These are phyloP conservation scores for Tetragonisca angustula DNA, from an alignment of 2,888 invertebrate genomes.

Conservation along the genomic window DNA sequence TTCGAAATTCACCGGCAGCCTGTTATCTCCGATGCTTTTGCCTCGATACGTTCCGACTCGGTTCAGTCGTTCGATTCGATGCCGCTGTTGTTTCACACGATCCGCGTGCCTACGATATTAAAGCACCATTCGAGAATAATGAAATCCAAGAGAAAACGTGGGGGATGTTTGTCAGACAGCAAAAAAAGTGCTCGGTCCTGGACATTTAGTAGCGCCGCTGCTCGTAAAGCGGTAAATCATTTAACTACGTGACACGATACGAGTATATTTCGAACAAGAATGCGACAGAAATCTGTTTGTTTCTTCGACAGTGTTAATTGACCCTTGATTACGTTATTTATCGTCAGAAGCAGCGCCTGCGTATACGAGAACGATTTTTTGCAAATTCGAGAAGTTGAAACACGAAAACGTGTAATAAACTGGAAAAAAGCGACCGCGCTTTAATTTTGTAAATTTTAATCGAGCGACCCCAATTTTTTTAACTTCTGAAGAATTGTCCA, in stretches of 20 bases:
- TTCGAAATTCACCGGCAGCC: conserved; percentile 11
- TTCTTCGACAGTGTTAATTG: neutral
- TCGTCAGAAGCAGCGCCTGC: neutral
- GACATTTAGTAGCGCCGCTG: conserved; percentile 29
- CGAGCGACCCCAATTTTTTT: no score
- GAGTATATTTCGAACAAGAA: neutral
- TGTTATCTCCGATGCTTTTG: neutral
- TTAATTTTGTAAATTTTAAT: no score
- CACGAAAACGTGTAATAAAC: no score
- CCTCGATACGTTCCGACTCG: neutral
- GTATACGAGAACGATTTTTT: no score
- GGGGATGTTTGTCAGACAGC: conserved; percentile 14
- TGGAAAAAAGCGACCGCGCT: no score
- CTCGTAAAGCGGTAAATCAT: conserved; percentile 24
- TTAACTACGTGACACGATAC: conserved; percentile 30
- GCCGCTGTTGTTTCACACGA: neutral
- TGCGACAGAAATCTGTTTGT: conserved; percentile 2
- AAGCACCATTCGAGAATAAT: neutral
- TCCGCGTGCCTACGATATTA: neutral
- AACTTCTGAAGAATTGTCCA: no score
- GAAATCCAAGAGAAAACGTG: neutral
- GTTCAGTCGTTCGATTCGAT: neutral
- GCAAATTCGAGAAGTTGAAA: no score
- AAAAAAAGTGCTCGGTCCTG: conserved; percentile 43
- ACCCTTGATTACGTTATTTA: neutral